A percentile compares a stretch with the other conserved stretches of the same genome.
Evolutionary conservation across 2,888 invertebrate genomes (phyloP).

Genomic region (Clivina fossor): DNA sequence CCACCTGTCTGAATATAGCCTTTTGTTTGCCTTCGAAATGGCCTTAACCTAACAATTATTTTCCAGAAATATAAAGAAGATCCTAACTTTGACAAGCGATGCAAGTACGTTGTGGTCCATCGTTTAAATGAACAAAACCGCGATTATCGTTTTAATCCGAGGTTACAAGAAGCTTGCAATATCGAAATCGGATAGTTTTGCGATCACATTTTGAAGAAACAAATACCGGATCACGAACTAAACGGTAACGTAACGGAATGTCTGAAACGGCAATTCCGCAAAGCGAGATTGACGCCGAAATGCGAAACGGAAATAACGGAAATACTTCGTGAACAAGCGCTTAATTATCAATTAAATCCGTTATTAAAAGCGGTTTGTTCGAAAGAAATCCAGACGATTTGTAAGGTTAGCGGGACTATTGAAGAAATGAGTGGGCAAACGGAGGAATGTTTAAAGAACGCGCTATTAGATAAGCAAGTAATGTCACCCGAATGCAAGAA

Average conservation of each 20-base stretch:
- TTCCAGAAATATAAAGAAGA: constrained; percentile 72
- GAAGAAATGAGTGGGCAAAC: constrained; percentile 64
- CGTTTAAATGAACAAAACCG: constrained; percentile 88
- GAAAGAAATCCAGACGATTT: constrained; percentile 69
- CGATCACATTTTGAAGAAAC: constrained; percentile 54
- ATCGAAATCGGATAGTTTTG: constrained; percentile 73
- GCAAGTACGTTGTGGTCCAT: constrained; percentile 80
- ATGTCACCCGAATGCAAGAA: constrained; percentile 74
- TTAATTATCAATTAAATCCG: constrained; percentile 90
- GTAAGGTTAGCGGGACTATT: constrained; percentile 56
- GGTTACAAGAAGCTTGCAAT: constrained; percentile 78
- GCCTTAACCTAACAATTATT: no score
- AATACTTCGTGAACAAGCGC: constrained; percentile 82
- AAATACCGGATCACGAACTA: constrained; percentile 67
- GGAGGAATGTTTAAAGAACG: constrained; percentile 90
- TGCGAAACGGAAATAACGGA: constrained; percentile 83
- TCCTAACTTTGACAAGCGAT: constrained; percentile 77
- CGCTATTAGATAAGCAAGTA: constrained; percentile 72
- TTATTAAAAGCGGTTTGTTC: constrained; percentile 80
- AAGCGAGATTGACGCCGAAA: constrained; percentile 68
- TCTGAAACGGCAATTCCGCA: constrained; percentile 77
- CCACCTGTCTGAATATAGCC: no score
- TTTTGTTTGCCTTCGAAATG: no score
- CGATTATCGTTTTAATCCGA: constrained; percentile 87
- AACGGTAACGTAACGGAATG: constrained; percentile 85